These are phyloP conservation scores for Calliphora vicina DNA, from an alignment of 1,140 invertebrate species.

Conservation along the genomic window DNA sequence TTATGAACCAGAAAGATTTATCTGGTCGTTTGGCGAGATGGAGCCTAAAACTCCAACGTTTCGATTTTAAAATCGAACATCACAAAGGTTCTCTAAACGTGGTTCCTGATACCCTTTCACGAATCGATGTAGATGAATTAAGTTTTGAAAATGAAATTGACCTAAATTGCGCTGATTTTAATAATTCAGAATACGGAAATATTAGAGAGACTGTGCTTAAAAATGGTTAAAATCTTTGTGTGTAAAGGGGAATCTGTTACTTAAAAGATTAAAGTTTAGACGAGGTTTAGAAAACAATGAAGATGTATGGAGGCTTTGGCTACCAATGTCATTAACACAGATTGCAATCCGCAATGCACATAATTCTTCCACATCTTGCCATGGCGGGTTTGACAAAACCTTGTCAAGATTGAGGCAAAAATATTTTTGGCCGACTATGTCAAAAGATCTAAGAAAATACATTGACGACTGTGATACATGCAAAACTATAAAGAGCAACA, in stretches of 20 bases:
- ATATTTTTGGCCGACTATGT: constrained; percentile 1
- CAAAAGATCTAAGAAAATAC: not conserved
- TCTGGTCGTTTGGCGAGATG: constrained; percentile 37
- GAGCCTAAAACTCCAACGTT: constrained; percentile 35
- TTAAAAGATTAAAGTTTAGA: not conserved
- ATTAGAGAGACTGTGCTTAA: not conserved
- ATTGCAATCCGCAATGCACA: not conserved
- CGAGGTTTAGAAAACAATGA: not conserved
- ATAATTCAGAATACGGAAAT: not conserved
- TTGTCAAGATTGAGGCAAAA: not conserved
- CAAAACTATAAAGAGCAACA: not conserved
- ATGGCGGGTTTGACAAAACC: not conserved
- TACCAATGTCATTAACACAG: not conserved
- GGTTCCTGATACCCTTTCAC: not conserved
- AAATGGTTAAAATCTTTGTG: not conserved
- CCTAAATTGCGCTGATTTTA: constrained; percentile 1
- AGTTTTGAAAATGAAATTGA: not conserved
- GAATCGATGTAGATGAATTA: not conserved
- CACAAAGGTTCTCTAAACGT: constrained; percentile 15
- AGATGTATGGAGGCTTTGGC: constrained; percentile 14
- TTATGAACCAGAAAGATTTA: constrained; percentile 43
- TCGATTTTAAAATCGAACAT: constrained; percentile 31
- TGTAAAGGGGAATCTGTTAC: not conserved
- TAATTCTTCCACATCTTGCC: not conserved
- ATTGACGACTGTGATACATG: not conserved